These are phyloP conservation scores for Coronaproctus castanopsis DNA, from an alignment of 2,888 invertebrate species.

Conservation along the genomic window DNA sequence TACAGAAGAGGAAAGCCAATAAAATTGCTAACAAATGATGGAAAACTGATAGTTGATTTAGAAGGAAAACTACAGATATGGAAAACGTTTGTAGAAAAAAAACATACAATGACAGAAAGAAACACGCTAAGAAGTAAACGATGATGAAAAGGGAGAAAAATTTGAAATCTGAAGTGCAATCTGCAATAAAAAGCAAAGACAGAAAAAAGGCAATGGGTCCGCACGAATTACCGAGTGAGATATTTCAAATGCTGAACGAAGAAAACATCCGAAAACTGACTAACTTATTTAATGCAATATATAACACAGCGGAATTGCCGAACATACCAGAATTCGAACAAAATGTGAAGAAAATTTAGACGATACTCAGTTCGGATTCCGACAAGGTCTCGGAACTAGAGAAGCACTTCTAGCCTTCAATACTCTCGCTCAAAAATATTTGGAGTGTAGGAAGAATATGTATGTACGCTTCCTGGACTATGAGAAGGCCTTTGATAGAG, in stretches of 20 bases:
- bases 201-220: not conserved
- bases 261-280: not conserved
- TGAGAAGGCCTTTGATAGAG: too few species aligned
- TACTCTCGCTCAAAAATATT: too few species aligned
- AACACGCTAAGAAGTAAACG: not conserved
- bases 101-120: not conserved
- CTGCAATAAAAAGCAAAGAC: not conserved
- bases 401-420: too few species aligned
- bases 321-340: too few species aligned
- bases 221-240: not conserved
- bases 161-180: not conserved
- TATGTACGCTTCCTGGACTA: too few species aligned
- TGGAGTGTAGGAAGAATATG: too few species aligned
- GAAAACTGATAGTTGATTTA: not conserved
- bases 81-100: not conserved
- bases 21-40: not conserved
- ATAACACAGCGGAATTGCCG: not conserved
- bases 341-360: too few species aligned
- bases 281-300: not conserved
- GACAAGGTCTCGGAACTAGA: too few species aligned
- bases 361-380: too few species aligned
- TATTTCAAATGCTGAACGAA: not conserved
- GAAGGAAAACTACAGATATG: not conserved
- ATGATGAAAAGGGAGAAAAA: not conserved
- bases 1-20: not conserved